Base-by-base conservation (phyloP, 2,113 vertebrate genomes). In the Lichenostomus cassidix region DNA sequence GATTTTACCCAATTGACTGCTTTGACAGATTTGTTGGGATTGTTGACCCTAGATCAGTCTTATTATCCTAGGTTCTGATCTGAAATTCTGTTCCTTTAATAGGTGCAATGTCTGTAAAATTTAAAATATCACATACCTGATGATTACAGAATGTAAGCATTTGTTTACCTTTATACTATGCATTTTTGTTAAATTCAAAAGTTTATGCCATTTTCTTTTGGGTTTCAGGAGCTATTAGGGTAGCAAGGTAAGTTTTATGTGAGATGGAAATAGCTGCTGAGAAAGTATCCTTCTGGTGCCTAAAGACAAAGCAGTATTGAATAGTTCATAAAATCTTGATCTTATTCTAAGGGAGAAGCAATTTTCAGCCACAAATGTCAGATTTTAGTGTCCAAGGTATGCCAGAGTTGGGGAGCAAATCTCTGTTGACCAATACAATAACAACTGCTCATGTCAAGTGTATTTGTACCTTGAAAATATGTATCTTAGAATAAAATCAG, bases 241-340 rank as follows among this genome's bases (percentile, higher is more conserved):
- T 82, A 75, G 60, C 69, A 94, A 75, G 39, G 58, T 83, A 64
- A 73, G 42, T 81, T 96, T 90, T 81, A 78, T 10, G 12, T 84
- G 69, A 78, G 68, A 64, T 82, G 44, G 52, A 94, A 74, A 75
- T 68, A 52, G 42, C 69, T 92, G 52, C 60, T 84, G 52, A 78
- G 41, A 87, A 78, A 63, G 52, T 84, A 35, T 33, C 15, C 39
- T 84, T 71, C 65, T 84, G 62, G 22, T 41, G 25, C 60, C 52
- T 91, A 60, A 93, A 84, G 69, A 70, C 41, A 47, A 94, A 71
- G 53, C 33, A 75, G 22, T 56, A 87, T 78, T 89, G 68, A 93
- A 65, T 64, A 75, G 60, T 87, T 94, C 49, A 59, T 93, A 94
- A 96, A 93, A 87, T 60, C 37, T 25, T 64, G 27, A 56, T 82